Conservation (phyloP, 1,140 invertebrate species). For the Lysiphlebus fabarum region DNA sequence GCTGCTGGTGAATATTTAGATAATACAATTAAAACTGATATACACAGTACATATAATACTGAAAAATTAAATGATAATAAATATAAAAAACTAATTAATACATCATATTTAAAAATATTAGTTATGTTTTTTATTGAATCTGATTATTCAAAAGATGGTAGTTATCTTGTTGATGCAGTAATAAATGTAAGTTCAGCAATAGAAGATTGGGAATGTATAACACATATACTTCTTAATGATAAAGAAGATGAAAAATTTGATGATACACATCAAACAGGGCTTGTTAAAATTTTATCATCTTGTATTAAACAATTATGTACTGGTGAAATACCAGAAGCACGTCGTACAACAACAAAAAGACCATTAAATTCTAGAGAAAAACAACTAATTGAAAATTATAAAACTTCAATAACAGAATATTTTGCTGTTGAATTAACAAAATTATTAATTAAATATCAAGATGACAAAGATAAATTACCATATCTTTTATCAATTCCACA, state of each 20-base stretch:
- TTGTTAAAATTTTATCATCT: slow-evolving; percentile 98
- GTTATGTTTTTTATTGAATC: slow-evolving; percentile 99
- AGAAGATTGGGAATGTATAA: slow-evolving; percentile 99
- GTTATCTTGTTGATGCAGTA: slow-evolving; percentile 97
- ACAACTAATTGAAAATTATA: slow-evolving; percentile 87
- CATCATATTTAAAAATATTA: slow-evolving; percentile 91
- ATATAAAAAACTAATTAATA: slow-evolving; percentile 80
- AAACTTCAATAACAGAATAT: slow-evolving; percentile 88
- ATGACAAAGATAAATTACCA: slow-evolving; percentile 94
- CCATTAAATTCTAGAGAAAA: slow-evolving; percentile 71
- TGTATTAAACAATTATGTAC: slow-evolving; percentile 95
- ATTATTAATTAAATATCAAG: slow-evolving; percentile 90
- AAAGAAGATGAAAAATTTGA: slow-evolving; percentile 86
- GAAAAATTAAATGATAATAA: no score
- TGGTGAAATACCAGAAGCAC: slow-evolving; percentile 90
- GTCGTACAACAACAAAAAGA: slow-evolving; percentile 83
- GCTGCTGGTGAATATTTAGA: slow-evolving; percentile 98
- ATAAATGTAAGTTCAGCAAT: slow-evolving; percentile 99
- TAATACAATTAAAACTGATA: slow-evolving; percentile 77
- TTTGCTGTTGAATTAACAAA: slow-evolving; percentile 89
- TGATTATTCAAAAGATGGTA: slow-evolving; percentile 91
- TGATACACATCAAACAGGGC: slow-evolving; percentile 85
- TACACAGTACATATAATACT: slow-evolving; percentile 73
- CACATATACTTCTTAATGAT: slow-evolving; percentile 90
- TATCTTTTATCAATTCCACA: slow-evolving; percentile 93